Evolutionary conservation across 2,888 invertebrate species (phyloP), one percentile per base, ranked within the genome.

Genomic region (Apodemia mormo): DNA sequence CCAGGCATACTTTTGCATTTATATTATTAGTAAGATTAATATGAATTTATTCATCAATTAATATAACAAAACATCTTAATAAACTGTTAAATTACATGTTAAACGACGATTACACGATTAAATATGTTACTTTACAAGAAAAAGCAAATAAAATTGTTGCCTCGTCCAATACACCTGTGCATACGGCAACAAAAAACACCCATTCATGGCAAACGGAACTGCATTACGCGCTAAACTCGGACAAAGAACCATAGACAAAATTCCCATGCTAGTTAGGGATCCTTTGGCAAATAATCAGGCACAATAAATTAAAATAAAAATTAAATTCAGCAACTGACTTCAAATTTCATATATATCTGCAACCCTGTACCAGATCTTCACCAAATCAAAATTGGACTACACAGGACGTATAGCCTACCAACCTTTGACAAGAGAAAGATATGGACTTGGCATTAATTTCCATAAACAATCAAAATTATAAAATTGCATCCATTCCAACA

Each of bases 101-200:
- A 43, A 43, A 43, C 49, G 12, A 49, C 12, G 67, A 64, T 68
- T 70, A 71, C 70, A 72, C 71, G 72, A 72, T 68, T 72, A 66
- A 70, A 68, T 70, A 66, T 66, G 68, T 70, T 72, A 68, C 68
- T 56, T 68, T 70, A 70, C 68, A 65, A 70, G 43, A 43, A 67
- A 68, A 69, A 70, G 69, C 33, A 54, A 52, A 68, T 33, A 65
- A 54, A 65, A 22, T 65, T 33, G 54, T 43, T 54, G 30, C 8
- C 45, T 64, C 70, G 54, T 84, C 79, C 87, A 88, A 88, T 85
- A 86, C 92, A 90, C 90, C 90, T 91, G 92, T 87, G 87, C 82
- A 88, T 75, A 90, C 86, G 86, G 76, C 76, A 73, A 78, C 70
- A 77, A 82, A 85, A 84, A 82, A 78, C 70, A 69, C 76, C 76